Evolutionary conservation across 1,140 invertebrate species (phyloP).

Genomic region (Antheraea mylitta): DNA sequence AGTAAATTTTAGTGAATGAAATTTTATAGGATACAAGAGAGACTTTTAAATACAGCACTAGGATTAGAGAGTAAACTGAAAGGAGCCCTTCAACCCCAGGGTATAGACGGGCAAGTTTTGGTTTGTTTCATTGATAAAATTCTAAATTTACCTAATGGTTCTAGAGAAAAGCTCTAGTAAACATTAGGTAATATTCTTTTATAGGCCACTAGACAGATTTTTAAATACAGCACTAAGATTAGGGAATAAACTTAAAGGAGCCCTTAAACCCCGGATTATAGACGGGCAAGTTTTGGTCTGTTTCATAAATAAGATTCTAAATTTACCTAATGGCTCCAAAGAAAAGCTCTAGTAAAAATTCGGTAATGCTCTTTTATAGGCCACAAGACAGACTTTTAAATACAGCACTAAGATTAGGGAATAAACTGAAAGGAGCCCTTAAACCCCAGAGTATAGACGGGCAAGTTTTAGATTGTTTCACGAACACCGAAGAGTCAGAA

Average conservation of each 20-base stretch:
- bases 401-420: slow-evolving; percentile 49
- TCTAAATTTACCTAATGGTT: too few species aligned
- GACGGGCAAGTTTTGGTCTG: slow-evolving; percentile 63
- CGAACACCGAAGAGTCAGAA: slow-evolving; percentile 40
- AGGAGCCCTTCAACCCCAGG: slow-evolving; percentile 49
- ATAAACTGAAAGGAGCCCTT: slow-evolving; percentile 49
- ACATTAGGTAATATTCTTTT: slow-evolving; percentile 17
- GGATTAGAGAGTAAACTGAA: slow-evolving; percentile 54
- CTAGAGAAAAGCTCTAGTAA: too few species aligned
- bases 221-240: slow-evolving; percentile 43
- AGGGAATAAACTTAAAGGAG: slow-evolving; percentile 52
- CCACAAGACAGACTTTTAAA: slow-evolving; percentile 51
- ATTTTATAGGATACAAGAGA: slow-evolving; percentile 60
- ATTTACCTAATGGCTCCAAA: too few species aligned
- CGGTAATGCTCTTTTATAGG: slow-evolving; percentile 35
- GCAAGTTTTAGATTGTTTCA: slow-evolving; percentile 51
- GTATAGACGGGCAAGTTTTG: slow-evolving; percentile 57
- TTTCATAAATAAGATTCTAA: slow-evolving; percentile 36
- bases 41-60: slow-evolving; percentile 37
- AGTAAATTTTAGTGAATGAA: too few species aligned
- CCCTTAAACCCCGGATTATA: slow-evolving; percentile 45
- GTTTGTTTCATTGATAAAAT: slow-evolving; percentile 46
- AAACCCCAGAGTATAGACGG: slow-evolving; percentile 57
- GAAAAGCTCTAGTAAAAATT: too few species aligned
- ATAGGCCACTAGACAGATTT: slow-evolving; percentile 59